phyloP scores from a whole-genome alignment of 2,113 vertebrate genomes.

The Colius striatus region DNA sequence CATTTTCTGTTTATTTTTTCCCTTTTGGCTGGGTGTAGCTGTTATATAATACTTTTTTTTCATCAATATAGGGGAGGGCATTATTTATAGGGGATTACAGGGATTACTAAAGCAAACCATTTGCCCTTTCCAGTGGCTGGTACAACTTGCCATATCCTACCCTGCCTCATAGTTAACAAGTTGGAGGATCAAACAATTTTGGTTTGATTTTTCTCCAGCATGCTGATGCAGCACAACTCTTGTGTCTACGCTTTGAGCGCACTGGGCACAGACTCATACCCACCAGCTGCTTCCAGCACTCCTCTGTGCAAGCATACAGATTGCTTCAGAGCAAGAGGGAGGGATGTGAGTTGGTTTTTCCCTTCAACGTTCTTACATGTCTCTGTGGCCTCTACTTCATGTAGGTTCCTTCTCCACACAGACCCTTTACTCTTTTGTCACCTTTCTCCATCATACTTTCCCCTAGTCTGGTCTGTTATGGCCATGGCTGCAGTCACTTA shows the following conservation, averaged over 20 bases:
- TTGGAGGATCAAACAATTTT: slow-evolving; percentile 11
- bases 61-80: neutral
- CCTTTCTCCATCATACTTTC: neutral
- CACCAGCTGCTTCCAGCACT: neutral
- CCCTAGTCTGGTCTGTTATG: neutral
- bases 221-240: neutral
- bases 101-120: slow-evolving; percentile 2
- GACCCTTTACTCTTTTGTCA: neutral
- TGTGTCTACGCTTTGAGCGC: neutral
- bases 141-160: neutral
- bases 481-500: neutral
- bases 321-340: neutral
- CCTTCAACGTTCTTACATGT: neutral
- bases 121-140: neutral
- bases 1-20: neutral
- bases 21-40: neutral
- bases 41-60: neutral
- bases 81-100: slow-evolving; percentile 13
- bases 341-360: neutral
- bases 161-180: slow-evolving; percentile 7
- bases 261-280: neutral
- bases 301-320: neutral
- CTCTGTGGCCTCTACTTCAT: neutral
- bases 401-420: neutral
- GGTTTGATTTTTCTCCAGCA: slow-evolving; percentile 27